Percentiles rank a stretch among this genome's conserved stretches.
Conservation (phyloP, 64 coral and sea anemone genomes). For the Pocillopora verrucosa region DNA sequence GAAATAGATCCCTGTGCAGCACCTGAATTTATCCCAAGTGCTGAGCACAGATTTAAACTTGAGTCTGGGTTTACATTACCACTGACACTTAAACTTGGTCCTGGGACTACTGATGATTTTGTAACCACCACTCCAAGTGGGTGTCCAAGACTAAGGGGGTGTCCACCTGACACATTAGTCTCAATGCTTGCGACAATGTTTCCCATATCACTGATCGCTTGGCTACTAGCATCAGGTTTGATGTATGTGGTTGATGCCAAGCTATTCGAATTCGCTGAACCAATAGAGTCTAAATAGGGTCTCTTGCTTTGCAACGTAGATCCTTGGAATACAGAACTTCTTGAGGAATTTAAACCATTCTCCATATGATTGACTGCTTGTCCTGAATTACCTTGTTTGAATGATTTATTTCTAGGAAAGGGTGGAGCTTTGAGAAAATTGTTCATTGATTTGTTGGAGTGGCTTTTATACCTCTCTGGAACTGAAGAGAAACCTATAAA, state of each 20-base stretch:
- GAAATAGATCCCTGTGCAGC: slow-evolving; percentile 32
- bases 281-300: slow-evolving; percentile 56
- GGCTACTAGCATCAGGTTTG: slow-evolving; percentile 84
- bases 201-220: slow-evolving; percentile 92
- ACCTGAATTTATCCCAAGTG: slow-evolving; percentile 56
- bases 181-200: slow-evolving; percentile 94
- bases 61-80: slow-evolving; percentile 52
- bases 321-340: slow-evolving; percentile 10
- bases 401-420: slow-evolving; percentile 75
- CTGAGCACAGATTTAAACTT: slow-evolving; percentile 70
- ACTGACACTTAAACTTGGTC: slow-evolving; percentile 34
- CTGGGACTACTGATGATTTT: slow-evolving; percentile 34
- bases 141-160: slow-evolving; percentile 63
- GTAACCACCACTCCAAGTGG: slow-evolving; percentile 34
- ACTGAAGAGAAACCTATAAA: slow-evolving; percentile 58
- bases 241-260: not conserved
- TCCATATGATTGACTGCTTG: slow-evolving; percentile 48
- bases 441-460: slow-evolving; percentile 50
- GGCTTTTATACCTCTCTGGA: slow-evolving; percentile 56
- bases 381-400: slow-evolving; percentile 53
- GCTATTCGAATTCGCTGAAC: slow-evolving; percentile 22
- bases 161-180: slow-evolving; percentile 84
- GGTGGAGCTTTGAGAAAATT: slow-evolving; percentile 96
- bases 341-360: slow-evolving; percentile 57
- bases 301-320: slow-evolving; percentile 34